These are phyloP conservation scores for Drosophila buzzatii DNA, from an alignment of 2,888 invertebrate species.

Conservation along the genomic window DNA sequence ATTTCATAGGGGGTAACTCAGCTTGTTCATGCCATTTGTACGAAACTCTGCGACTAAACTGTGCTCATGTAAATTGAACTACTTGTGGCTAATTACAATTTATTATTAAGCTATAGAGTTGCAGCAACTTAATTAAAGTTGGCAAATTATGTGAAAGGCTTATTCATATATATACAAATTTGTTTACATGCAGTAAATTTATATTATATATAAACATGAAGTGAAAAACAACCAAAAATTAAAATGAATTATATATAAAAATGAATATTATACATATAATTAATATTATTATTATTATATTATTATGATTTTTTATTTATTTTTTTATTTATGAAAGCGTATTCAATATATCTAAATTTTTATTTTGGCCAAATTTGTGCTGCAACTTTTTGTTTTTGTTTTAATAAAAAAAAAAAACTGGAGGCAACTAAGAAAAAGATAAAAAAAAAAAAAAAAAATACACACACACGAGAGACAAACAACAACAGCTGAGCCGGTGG, in stretches of 20 bases:
- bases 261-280: no score
- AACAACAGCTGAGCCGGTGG: conserved; percentile 45
- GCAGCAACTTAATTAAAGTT: background rate
- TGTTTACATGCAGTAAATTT: no score
- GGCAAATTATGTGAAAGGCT: background rate
- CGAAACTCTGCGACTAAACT: background rate
- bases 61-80: conserved; percentile 21
- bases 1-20: conserved; percentile 34
- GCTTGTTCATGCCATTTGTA: conserved; percentile 21
- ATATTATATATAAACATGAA: no score
- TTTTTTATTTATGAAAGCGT: conserved; percentile 16
- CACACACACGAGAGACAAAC: conserved; percentile 25
- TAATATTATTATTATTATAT: no score
- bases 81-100: conserved; percentile 11
- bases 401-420: conserved; percentile 43
- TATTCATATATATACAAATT: background rate
- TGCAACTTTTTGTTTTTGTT: conserved; percentile 21
- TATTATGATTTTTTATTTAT: no score
- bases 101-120: background rate
- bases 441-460: no score
- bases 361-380: background rate
- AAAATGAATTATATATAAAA: no score
- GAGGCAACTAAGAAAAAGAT: conserved; percentile 19
- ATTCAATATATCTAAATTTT: conserved; percentile 19
- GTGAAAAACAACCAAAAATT: no score